phyloP scores from a whole-genome alignment of 2,113 vertebrate genomes.

The Dermatemys mawii region DNA sequence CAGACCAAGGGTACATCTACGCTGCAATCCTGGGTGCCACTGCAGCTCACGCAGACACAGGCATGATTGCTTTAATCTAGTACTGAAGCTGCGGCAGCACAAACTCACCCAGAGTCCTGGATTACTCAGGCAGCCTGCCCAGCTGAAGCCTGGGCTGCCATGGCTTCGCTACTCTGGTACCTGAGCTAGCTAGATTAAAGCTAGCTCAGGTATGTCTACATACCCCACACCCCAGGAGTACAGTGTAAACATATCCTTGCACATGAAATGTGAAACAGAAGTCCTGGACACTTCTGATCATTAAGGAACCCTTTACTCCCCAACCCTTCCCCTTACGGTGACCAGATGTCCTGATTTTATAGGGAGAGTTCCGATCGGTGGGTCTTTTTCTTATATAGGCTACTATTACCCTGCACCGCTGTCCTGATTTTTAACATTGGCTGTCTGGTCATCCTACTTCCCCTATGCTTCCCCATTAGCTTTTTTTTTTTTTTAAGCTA shows the following conservation, averaged over 20 bases:
- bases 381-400: no score
- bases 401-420: no score
- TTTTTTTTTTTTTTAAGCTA: not conserved
- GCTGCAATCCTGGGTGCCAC: not conserved
- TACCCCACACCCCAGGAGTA: not conserved
- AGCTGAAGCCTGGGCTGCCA: no score
- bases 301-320: not conserved
- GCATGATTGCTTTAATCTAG: not conserved
- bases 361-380: no score
- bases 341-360: no score
- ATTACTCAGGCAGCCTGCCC: not conserved
- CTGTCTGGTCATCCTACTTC: no score
- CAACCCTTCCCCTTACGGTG: not conserved
- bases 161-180: no score
- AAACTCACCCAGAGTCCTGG: not conserved
- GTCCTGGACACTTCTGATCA: not conserved
- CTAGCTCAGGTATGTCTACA: no score
- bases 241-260: not conserved
- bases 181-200: no score
- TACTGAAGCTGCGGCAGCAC: not conserved
- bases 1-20: not conserved
- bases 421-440: no score
- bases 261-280: accelerated
- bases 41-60: no score
- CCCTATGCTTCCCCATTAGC: not conserved